A percentile compares a stretch with the other conserved stretches of the same genome.
These are phyloP conservation scores for Eustalomyia histrio DNA, from an alignment of 2,888 invertebrate species.

Conservation along the genomic window DNA sequence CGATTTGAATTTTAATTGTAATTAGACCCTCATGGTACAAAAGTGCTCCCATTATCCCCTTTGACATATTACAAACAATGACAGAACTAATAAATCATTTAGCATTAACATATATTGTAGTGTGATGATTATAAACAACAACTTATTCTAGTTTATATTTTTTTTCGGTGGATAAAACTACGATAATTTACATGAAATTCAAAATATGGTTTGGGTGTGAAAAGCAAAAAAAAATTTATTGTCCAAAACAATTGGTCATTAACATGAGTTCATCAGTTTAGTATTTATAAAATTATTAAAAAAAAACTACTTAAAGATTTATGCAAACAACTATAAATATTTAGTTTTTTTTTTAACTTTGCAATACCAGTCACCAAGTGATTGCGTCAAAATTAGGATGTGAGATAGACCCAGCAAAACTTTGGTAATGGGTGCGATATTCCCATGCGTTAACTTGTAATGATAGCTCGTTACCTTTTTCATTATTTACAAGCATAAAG, in stretches of 20 bases:
- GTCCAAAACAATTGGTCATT: conserved; percentile 13
- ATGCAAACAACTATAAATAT: neutral
- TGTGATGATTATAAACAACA: conserved; percentile 22
- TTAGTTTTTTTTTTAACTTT: conserved; percentile 12
- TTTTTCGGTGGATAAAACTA: conserved; percentile 1
- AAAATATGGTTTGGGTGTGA: conserved; percentile 33
- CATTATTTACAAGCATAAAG: too few species aligned
- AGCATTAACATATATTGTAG: conserved; percentile 11
- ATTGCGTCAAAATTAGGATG: too few species aligned
- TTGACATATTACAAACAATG: neutral
- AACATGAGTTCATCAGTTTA: conserved; percentile 41
- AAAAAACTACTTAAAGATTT: neutral
- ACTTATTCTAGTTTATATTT: conserved; percentile 3
- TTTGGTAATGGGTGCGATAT: too few species aligned
- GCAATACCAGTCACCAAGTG: conserved; percentile 4
- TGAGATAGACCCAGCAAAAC: too few species aligned
- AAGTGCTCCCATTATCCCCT: neutral
- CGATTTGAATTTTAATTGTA: too few species aligned
- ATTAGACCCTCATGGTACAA: too few species aligned
- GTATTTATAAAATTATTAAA: neutral
- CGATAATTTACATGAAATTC: conserved; percentile 40
- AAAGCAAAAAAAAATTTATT: neutral
- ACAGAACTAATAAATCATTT: conserved; percentile 41
- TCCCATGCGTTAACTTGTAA: too few species aligned
- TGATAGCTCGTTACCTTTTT: too few species aligned